Evolutionary conservation across 2,797 vertebrate genomes (phyloP).

Genomic region (Euphonia xanthogaster): DNA sequence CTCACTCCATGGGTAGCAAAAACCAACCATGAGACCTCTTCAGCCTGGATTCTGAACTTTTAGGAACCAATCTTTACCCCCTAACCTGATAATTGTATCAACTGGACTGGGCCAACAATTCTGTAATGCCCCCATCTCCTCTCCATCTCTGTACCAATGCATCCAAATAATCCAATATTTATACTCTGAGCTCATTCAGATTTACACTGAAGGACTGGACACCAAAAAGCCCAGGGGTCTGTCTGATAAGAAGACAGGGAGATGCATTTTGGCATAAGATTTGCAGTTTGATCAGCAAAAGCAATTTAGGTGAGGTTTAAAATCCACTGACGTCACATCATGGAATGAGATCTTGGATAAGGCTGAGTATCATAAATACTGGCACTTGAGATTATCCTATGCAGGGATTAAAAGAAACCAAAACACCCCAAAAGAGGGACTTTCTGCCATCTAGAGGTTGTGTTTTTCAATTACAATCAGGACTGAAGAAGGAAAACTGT

Average conservation of each 20-base stretch:
- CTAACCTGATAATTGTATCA: neutral
- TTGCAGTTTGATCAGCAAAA: neutral
- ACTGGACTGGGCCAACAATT: neutral
- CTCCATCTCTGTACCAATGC: neutral
- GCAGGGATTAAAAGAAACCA: neutral
- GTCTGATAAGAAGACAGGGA: neutral
- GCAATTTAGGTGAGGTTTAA: neutral
- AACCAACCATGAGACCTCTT: neutral
- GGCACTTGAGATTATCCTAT: neutral
- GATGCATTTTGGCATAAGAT: neutral
- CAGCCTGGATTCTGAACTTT: neutral
- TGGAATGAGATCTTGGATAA: neutral
- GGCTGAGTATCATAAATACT: neutral
- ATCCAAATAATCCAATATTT: neutral
- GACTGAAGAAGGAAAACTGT: neutral
- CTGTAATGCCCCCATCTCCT: too few relatives aligned
- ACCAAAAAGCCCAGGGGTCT: neutral
- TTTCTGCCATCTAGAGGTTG: conserved; percentile 57
- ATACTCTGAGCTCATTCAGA: neutral
- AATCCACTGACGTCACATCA: neutral
- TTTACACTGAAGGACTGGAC: rapidly evolving
- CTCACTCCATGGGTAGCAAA: rapidly evolving
- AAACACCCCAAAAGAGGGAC: neutral
- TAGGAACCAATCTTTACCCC: neutral
- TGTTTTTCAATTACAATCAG: neutral